A percentile compares a stretch with the other conserved stretches of the same genome.
phyloP scores from a whole-genome alignment of 1,140 invertebrate genomes.

The Lasioglossum baleicum region DNA sequence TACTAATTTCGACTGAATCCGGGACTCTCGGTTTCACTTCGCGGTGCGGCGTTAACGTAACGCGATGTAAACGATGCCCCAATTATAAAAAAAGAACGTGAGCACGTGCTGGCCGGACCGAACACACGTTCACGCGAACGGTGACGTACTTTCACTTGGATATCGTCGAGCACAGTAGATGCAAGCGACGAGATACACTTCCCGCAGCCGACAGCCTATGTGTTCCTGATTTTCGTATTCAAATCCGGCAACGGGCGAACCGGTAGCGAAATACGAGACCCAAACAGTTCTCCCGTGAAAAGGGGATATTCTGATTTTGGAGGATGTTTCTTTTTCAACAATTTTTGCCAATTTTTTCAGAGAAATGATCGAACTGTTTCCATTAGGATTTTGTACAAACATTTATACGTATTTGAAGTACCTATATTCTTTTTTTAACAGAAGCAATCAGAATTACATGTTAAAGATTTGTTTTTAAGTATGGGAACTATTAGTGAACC shows the following conservation, averaged over 20 bases:
- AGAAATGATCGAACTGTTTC: no score
- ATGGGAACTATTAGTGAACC: no score
- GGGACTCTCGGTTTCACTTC: slow-evolving; percentile 34
- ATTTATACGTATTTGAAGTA: no score
- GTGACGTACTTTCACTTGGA: slow-evolving; percentile 62
- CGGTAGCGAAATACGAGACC: not conserved
- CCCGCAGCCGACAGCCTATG: not conserved
- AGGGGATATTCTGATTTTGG: no score
- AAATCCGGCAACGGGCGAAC: not conserved
- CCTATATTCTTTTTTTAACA: no score
- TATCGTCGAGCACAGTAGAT: slow-evolving; percentile 46
- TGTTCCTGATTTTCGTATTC: not conserved
- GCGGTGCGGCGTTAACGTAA: slow-evolving; percentile 35
- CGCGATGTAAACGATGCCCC: slow-evolving; percentile 53
- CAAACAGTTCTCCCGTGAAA: no score
- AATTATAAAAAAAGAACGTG: slow-evolving; percentile 55
- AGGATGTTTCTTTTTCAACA: no score
- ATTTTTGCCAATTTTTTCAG: no score
- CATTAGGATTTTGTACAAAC: no score
- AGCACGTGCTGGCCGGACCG: slow-evolving; percentile 30
- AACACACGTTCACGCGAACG: slow-evolving; percentile 47
- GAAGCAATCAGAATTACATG: no score
- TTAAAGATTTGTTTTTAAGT: no score
- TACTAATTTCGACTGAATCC: not conserved
- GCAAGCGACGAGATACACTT: slow-evolving; percentile 12